phyloP scores from a whole-genome alignment of 2,888 invertebrate species.

The Scaptomyza reducta region DNA sequence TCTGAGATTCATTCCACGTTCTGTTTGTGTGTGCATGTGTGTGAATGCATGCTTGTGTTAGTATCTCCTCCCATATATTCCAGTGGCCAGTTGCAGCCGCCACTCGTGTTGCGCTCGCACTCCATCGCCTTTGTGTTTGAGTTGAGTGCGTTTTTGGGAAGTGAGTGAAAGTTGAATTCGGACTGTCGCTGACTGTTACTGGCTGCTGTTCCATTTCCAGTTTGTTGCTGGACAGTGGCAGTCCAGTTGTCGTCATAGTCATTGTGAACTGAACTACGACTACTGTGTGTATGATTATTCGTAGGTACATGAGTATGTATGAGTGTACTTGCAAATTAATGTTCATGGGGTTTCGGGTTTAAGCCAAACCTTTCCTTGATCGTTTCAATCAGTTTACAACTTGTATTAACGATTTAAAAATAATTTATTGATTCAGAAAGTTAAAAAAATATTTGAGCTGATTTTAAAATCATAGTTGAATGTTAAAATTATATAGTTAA shows the following conservation, averaged over 20 bases:
- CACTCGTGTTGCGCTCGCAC: slow-evolving; percentile 26
- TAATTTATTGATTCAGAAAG: too few species aligned
- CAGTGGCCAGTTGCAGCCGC: slow-evolving; percentile 60
- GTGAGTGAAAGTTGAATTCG: slow-evolving; percentile 49
- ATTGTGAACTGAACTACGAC: slow-evolving; percentile 2
- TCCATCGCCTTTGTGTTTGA: slow-evolving; percentile 8
- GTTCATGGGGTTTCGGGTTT: too few species aligned
- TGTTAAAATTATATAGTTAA: too few species aligned
- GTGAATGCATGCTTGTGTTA: slow-evolving; percentile 5
- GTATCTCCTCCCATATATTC: slow-evolving; percentile 76
- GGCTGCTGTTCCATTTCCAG: slow-evolving; percentile 52
- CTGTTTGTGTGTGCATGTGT: slow-evolving; percentile 15
- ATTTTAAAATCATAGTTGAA: too few species aligned
- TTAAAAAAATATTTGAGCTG: too few species aligned
- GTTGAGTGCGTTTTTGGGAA: slow-evolving; percentile 46
- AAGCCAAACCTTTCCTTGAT: too few species aligned
- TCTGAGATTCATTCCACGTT: slow-evolving; percentile 59
- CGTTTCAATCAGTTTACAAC: too few species aligned
- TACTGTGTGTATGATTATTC: background rate
- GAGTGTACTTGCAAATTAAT: background rate
- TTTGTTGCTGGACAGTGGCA: slow-evolving; percentile 45
- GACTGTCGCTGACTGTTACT: slow-evolving; percentile 18
- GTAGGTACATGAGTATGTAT: background rate
- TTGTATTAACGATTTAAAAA: too few species aligned
- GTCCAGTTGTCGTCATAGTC: slow-evolving; percentile 28